Evolutionary conservation across 2,888 invertebrate species (phyloP), one percentile per base, ranked within the genome.

Genomic region (Mesoligia furuncula): DNA sequence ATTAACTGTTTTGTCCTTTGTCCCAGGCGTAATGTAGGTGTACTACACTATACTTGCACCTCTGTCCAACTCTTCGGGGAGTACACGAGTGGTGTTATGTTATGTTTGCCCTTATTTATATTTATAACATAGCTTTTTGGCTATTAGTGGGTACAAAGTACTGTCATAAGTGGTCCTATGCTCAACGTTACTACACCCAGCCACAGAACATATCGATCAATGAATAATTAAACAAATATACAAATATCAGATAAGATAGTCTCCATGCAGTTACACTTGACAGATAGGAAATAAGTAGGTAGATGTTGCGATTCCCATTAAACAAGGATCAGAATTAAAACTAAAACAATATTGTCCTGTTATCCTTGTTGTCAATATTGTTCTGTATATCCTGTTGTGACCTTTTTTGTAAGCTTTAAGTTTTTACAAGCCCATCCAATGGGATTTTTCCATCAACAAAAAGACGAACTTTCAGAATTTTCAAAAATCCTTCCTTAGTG

Each of bases 141-240:
- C 24, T 48, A 45, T 31, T 45, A 24, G 31, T 45, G 64, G 3
- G 11, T 45, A 54, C 17, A n/a, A 9, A 20, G 8, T 42, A 31
- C 7, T 42, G n/a, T 17, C 7, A 13, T 39, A 24, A 24, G 36
- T 36, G 3, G 48, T 17, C 13, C 6, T 42, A 42, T 31, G 2
- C 24, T n/a, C 15, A 15, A 20, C n/a, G 39, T 39, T 39, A 8
- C 24, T 42, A n/a, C n/a, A 48, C 48, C 6, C 13, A 42, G n/a
- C n/a, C 20, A 20, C n/a, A 11, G 24, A 27, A 73, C 15, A 54
- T 13, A 75, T 39, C 11, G 31, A 20, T 62, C 17, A 75, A 75
- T 62, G 1, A 42, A 73, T 75, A 42, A 73, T 75, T 31, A 27
- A 36, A 42, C 13, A n/a, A 75, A 75, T 13, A 24, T 48, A 42